A percentile compares a stretch with the other conserved stretches of the same genome.
Evolutionary conservation across 2,888 invertebrate species (phyloP).

Genomic region (Oxystoma pomonae): DNA sequence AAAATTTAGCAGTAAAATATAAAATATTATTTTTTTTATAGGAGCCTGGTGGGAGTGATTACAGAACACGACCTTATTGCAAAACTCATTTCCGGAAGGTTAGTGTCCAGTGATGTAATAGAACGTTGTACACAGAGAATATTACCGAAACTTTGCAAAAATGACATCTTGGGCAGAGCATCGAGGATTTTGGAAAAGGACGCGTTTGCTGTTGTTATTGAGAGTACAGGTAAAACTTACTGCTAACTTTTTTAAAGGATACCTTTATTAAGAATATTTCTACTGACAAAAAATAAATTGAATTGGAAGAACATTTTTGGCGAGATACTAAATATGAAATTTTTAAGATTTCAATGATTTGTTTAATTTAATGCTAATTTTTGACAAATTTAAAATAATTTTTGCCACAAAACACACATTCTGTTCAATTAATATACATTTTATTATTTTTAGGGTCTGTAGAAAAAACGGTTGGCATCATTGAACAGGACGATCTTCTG

Average conservation of each 20-base stretch:
- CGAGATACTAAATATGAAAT: too few species aligned
- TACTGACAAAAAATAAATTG: too few species aligned
- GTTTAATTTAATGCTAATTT: too few species aligned
- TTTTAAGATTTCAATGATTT: too few species aligned
- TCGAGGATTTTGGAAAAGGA: conserved; percentile 77
- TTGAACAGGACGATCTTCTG: background rate
- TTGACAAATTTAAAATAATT: too few species aligned
- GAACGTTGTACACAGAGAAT: conserved; percentile 65
- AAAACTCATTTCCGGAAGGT: conserved; percentile 59
- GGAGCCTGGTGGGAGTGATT: conserved; percentile 61
- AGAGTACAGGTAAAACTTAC: conserved; percentile 39
- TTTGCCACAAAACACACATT: too few species aligned
- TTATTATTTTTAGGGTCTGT: background rate
- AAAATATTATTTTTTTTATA: too few species aligned
- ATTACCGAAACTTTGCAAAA: conserved; percentile 63
- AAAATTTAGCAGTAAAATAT: too few species aligned
- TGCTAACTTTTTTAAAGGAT: too few species aligned
- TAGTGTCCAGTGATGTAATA: conserved; percentile 57
- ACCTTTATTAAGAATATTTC: too few species aligned
- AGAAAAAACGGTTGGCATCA: background rate
- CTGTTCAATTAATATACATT: too few species aligned
- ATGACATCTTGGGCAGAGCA: conserved; percentile 65
- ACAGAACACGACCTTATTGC: conserved; percentile 65
- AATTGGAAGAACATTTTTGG: too few species aligned
- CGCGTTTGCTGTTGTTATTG: conserved; percentile 66